Conservation (phyloP, 2,888 invertebrate species). For the Amaurobius ferox region DNA sequence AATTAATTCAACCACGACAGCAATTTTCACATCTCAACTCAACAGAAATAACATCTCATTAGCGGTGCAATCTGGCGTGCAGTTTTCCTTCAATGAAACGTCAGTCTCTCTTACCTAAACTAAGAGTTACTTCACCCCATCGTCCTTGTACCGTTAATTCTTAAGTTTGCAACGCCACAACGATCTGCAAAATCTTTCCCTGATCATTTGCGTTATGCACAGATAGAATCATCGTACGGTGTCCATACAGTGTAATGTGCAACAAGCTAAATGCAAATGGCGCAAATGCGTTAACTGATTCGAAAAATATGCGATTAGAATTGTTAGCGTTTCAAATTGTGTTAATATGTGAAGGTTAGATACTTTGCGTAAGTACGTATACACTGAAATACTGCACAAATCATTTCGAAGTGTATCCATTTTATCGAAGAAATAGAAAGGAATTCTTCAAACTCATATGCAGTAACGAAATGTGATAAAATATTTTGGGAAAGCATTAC, state of each 20-base stretch:
- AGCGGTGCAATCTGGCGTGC: neutral
- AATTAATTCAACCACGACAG: slow-evolving; percentile 7
- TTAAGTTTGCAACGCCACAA: neutral
- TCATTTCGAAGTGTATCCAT: too few species aligned
- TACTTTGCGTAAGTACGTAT: neutral
- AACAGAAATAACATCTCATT: neutral
- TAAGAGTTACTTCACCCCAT: neutral
- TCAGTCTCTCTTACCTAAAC: neutral
- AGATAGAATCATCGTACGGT: neutral
- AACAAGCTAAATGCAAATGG: neutral
- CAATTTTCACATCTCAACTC: neutral
- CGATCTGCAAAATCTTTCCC: neutral
- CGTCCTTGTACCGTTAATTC: neutral
- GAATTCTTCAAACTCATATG: too few species aligned
- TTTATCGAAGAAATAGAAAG: too few species aligned
- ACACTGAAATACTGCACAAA: too few species aligned
- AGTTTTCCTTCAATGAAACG: neutral
- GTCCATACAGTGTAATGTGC: too few species aligned
- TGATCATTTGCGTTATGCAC: neutral
- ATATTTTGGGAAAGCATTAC: too few species aligned
- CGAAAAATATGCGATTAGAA: neutral
- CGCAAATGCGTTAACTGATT: neutral
- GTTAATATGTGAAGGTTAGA: slow-evolving; percentile 1
- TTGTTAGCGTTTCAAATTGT: neutral
- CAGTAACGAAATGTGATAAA: too few species aligned